These are phyloP conservation scores for Apodemus agrarius DNA, from an alignment of 2,797 vertebrate genomes.

Conservation along the genomic window DNA sequence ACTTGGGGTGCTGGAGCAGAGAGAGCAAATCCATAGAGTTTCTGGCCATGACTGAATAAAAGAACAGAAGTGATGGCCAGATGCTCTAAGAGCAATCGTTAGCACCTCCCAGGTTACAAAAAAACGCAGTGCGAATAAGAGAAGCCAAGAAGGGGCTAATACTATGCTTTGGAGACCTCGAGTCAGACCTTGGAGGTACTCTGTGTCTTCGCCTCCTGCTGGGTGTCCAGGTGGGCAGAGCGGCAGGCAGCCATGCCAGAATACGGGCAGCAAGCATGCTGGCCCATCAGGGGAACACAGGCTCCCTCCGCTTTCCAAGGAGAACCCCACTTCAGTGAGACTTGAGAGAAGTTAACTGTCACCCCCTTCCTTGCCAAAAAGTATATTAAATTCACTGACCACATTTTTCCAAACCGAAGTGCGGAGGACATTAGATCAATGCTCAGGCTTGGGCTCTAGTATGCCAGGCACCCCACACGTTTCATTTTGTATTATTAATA, in stretches of 20 bases:
- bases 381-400: conserved; percentile 84
- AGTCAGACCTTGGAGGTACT: not conserved
- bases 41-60: not conserved
- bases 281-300: conserved; percentile 37
- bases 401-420: conserved; percentile 81
- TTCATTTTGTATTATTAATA: conserved; percentile 83
- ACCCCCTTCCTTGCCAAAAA: conserved; percentile 80
- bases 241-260: conserved; percentile 38
- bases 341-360: conserved; percentile 78
- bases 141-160: not conserved
- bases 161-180: not conserved
- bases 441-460: conserved; percentile 67
- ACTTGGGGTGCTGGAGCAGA: not conserved
- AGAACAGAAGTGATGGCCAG: not conserved
- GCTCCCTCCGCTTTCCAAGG: conserved; percentile 63
- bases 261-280: conserved; percentile 44
- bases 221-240: conserved; percentile 51
- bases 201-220: not conserved
- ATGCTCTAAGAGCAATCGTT: not conserved
- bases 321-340: conserved; percentile 69
- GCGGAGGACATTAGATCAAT: conserved; percentile 76
- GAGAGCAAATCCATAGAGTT: not conserved
- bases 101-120: not conserved
- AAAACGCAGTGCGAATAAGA: not conserved
- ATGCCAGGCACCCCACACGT: conserved; percentile 76